These are phyloP conservation scores for Porites evermanni DNA, from an alignment of 92 coral and sea anemone species.

Conservation along the genomic window DNA sequence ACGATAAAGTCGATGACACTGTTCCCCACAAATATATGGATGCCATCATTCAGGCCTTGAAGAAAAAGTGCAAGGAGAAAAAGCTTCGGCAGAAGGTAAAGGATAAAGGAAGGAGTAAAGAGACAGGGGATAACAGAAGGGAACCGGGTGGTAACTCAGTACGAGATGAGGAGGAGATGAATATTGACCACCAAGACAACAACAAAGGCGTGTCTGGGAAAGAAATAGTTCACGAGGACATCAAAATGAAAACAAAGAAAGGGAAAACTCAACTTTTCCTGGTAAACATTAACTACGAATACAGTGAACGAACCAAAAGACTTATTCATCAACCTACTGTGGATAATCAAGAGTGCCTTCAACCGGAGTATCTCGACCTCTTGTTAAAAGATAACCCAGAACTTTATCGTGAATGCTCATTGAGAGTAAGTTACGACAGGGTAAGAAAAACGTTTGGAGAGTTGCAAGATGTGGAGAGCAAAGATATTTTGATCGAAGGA, in stretches of 20 bases:
- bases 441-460: constrained; percentile 45
- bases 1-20: constrained; percentile 23
- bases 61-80: constrained; percentile 5
- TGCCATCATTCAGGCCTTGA: constrained; percentile 22
- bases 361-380: constrained; percentile 36
- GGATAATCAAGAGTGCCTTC: constrained; percentile 31
- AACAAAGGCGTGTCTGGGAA: neutral
- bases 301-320: constrained; percentile 33
- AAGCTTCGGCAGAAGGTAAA: neutral
- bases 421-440: constrained; percentile 32
- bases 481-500: constrained; percentile 65
- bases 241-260: constrained; percentile 11
- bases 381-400: constrained; percentile 42
- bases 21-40: constrained; percentile 36
- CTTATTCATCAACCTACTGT: constrained; percentile 5
- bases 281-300: neutral
- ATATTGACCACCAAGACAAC: neutral
- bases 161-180: neutral
- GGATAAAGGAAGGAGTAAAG: neutral
- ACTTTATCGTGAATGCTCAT: constrained; percentile 27
- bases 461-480: constrained; percentile 44
- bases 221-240: constrained; percentile 28
- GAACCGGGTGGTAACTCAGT: neutral
- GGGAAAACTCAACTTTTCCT: constrained; percentile 19
- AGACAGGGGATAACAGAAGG: neutral